phyloP scores from a whole-genome alignment of 2,797 vertebrate species.

The Hozukius guyotensis region DNA sequence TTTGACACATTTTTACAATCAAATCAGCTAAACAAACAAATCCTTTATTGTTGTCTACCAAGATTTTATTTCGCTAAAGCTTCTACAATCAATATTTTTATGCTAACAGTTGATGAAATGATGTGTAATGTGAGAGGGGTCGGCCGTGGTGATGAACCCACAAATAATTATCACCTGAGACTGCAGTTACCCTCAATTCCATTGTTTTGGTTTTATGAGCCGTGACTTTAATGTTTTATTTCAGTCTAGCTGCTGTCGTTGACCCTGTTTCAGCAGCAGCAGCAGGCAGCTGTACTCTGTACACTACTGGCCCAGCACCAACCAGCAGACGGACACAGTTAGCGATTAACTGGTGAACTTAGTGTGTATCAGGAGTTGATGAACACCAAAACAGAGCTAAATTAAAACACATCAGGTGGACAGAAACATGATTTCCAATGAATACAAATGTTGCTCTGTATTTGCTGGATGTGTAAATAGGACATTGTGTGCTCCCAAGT shows the following conservation, averaged over 20 bases:
- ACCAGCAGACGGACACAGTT: background rate
- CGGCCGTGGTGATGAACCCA: background rate
- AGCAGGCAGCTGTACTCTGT: background rate
- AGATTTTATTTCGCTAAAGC: background rate
- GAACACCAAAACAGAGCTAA: background rate
- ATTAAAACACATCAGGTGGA: background rate
- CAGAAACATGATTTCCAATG: background rate
- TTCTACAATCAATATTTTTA: background rate
- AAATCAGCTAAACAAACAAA: background rate
- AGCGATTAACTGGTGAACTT: background rate
- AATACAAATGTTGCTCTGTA: background rate
- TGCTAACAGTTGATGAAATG: background rate
- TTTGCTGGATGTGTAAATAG: too few relatives aligned
- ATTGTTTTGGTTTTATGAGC: background rate
- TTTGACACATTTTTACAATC: background rate
- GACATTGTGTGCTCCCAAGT: background rate
- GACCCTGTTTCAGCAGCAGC: background rate
- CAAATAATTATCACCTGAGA: background rate
- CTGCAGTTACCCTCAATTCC: background rate
- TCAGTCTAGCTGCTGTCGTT: background rate
- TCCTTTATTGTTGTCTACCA: background rate
- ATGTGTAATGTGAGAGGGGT: background rate
- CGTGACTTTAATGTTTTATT: background rate
- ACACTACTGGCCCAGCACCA: too few relatives aligned
- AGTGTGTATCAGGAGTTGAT: background rate